phyloP scores from a whole-genome alignment of 2,888 invertebrate species.

The Calliphora vomitoria region DNA sequence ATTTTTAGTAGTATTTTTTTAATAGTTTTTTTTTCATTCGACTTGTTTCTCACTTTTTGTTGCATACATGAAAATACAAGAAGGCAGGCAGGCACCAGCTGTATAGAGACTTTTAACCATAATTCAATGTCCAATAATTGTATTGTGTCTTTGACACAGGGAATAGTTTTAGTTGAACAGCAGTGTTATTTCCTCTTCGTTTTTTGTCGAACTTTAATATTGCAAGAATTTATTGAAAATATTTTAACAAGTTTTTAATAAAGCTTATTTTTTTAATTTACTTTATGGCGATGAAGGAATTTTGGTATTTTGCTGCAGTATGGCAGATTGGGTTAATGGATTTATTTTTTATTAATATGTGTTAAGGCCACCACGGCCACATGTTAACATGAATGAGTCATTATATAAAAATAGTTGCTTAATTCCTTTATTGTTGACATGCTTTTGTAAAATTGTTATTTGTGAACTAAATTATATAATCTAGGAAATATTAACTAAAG shows the following conservation, averaged over 20 bases:
- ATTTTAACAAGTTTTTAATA: conserved; percentile 51
- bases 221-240: conserved; percentile 43
- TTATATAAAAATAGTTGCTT: background rate
- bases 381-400: background rate
- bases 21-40: conserved; percentile 33
- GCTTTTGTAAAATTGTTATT: background rate
- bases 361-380: background rate
- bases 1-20: conserved; percentile 56
- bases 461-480: no score
- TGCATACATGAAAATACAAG: conserved; percentile 23
- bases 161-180: conserved; percentile 41
- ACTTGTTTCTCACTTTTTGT: background rate
- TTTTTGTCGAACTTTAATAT: conserved; percentile 27
- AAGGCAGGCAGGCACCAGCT: conserved; percentile 47
- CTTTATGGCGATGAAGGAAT: background rate
- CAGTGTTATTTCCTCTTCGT: background rate
- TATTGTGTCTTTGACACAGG: conserved; percentile 59
- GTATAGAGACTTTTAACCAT: conserved; percentile 52
- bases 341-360: background rate
- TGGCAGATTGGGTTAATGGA: conserved; percentile 8
- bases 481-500: no score
- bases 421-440: background rate
- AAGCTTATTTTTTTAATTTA: background rate
- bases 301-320: background rate
- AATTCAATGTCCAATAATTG: conserved; percentile 70